These are phyloP conservation scores for Carassius auratus DNA, from an alignment of 2,113 vertebrate species.

Conservation along the genomic window DNA sequence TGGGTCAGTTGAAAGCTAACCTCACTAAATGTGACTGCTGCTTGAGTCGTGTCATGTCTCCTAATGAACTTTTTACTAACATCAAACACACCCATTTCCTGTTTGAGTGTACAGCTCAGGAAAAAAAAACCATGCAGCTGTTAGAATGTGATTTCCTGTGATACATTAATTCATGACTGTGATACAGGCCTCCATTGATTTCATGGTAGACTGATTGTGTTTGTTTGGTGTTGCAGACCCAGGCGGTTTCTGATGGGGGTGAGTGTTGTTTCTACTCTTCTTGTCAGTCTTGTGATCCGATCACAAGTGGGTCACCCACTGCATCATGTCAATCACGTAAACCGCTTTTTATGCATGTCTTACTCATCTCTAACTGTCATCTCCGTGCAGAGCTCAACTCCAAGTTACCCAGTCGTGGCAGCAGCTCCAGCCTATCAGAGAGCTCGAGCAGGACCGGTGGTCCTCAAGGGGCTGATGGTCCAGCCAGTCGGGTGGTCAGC, in stretches of 20 bases:
- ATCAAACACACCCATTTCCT: conserved; percentile 52
- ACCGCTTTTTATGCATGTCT: not conserved
- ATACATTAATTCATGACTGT: not conserved
- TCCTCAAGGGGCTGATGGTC: conserved; percentile 61
- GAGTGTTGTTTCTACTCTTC: conserved; percentile 54
- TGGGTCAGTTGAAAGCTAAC: not conserved
- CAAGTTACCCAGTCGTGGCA: conserved; percentile 73
- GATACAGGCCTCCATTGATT: not conserved
- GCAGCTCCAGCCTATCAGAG: conserved; percentile 75
- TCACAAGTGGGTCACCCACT: not conserved
- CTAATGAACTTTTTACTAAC: conserved; percentile 2
- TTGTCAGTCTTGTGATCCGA: not conserved
- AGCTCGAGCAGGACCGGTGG: conserved; percentile 67
- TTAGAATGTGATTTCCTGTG: conserved; percentile 18
- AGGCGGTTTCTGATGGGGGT: conserved; percentile 83
- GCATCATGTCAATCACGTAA: not conserved
- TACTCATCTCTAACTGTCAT: not conserved
- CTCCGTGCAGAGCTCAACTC: conserved; percentile 74
- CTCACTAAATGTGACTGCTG: not conserved
- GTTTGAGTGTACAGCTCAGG: conserved; percentile 19
- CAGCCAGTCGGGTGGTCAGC: conserved; percentile 82
- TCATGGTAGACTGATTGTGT: conserved; percentile 28
- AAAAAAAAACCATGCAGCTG: conserved; percentile 22
- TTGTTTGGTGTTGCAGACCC: conserved; percentile 70
- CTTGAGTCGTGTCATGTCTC: not conserved